Evolutionary conservation across 2,797 vertebrate species (phyloP).

Genomic region (Tachyglossus aculeatus): DNA sequence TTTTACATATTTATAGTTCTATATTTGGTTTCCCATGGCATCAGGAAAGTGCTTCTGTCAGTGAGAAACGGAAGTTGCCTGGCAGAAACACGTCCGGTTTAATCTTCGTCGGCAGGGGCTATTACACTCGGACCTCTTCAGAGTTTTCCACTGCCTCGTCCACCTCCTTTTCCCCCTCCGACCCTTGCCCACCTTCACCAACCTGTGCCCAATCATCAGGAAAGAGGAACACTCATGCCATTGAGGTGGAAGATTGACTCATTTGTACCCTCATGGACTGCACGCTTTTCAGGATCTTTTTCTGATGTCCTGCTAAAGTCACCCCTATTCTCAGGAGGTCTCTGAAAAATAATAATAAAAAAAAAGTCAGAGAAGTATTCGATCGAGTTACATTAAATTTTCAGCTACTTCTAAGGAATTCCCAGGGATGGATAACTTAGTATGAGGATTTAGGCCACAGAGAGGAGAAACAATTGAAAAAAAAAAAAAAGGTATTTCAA

Average conservation of each 20-base stretch:
- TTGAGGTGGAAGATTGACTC: constrained; percentile 89
- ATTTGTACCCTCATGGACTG: constrained; percentile 97
- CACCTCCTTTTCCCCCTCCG: constrained; percentile 53
- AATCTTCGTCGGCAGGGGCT: constrained; percentile 16
- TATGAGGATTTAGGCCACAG: not conserved
- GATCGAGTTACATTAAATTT: not conserved
- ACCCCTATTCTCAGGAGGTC: constrained; percentile 98
- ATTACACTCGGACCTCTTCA: constrained; percentile 51
- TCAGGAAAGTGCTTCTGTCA: constrained; percentile 69
- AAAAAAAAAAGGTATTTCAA: not conserved
- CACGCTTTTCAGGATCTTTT: constrained; percentile 97
- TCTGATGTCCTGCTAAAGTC: constrained; percentile 97
- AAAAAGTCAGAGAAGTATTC: not conserved
- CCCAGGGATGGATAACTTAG: not conserved
- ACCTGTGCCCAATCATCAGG: constrained; percentile 42
- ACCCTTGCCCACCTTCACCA: constrained; percentile 52
- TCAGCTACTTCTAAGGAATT: not conserved
- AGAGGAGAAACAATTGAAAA: not conserved
- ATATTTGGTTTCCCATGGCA: constrained; percentile 64
- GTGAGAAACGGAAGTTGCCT: constrained; percentile 64
- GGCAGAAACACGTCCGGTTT: constrained; percentile 53
- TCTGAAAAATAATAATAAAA: constrained; percentile 72
- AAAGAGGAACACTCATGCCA: constrained; percentile 84
- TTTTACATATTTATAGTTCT: constrained; percentile 67
- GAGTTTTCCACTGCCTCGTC: constrained; percentile 41